These are phyloP conservation scores for Acleris laterana DNA, from an alignment of 2,888 invertebrate species.

Conservation along the genomic window DNA sequence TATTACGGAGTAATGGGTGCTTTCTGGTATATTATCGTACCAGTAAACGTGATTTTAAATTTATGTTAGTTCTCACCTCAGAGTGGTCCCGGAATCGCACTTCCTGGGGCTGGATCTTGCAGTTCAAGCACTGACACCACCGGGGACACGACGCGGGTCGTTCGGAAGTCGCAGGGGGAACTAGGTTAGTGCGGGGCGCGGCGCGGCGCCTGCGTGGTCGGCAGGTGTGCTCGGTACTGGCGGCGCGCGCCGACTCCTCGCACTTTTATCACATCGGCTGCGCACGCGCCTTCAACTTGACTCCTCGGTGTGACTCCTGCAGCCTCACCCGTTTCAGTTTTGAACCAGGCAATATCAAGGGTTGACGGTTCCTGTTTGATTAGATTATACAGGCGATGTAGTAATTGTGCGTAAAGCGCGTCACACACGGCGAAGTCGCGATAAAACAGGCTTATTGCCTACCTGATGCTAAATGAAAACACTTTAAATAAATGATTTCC, in stretches of 20 bases:
- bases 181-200: slow-evolving; percentile 42
- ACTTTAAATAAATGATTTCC: too few species aligned
- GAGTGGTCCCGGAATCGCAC: slow-evolving; percentile 32
- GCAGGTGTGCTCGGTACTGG: slow-evolving; percentile 72
- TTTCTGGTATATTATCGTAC: too few species aligned
- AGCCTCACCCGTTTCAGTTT: not conserved
- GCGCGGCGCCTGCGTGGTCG: slow-evolving; percentile 65
- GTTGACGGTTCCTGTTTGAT: too few species aligned
- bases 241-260: slow-evolving; percentile 68
- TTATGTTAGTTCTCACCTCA: slow-evolving; percentile 10
- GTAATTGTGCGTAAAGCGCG: too few species aligned
- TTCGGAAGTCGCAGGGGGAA: slow-evolving; percentile 33
- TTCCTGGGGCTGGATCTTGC: slow-evolving; percentile 54
- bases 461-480: too few species aligned
- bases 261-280: slow-evolving; percentile 80
- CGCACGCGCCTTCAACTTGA: slow-evolving; percentile 77
- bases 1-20: too few species aligned
- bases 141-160: slow-evolving; percentile 36
- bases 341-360: not conserved
- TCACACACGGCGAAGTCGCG: too few species aligned
- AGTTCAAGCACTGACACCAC: slow-evolving; percentile 72
- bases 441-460: too few species aligned
- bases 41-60: too few species aligned
- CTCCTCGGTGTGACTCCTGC: slow-evolving; percentile 46
- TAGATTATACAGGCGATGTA: too few species aligned